These are phyloP conservation scores for Ormia ochracea DNA, from an alignment of 2,888 invertebrate species.

Conservation along the genomic window DNA sequence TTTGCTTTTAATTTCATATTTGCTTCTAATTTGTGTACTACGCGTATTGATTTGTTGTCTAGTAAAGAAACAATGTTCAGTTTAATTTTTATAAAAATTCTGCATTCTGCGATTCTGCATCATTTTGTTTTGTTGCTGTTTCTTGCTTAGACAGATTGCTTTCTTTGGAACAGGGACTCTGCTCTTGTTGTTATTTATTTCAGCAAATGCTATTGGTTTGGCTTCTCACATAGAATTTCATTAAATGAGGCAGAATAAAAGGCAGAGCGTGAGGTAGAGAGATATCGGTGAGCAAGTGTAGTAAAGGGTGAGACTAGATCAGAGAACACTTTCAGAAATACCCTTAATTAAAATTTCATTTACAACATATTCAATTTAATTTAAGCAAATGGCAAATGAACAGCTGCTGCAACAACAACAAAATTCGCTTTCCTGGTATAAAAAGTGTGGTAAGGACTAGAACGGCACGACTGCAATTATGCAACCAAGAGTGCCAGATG, in stretches of 20 bases:
- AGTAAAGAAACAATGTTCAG: background rate
- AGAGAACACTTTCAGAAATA: constrained; percentile 44
- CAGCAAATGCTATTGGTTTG: constrained; percentile 5
- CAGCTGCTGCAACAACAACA: background rate
- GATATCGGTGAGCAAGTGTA: background rate
- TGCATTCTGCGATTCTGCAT: background rate
- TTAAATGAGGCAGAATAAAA: too few species aligned
- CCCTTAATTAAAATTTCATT: constrained; percentile 62
- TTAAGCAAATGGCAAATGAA: constrained; percentile 40
- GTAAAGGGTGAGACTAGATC: background rate
- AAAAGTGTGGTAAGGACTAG: background rate
- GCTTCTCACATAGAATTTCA: background rate
- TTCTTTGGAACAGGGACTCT: too few species aligned
- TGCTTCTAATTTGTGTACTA: background rate
- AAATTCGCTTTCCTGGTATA: background rate
- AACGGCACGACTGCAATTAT: background rate
- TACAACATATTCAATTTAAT: constrained; percentile 60
- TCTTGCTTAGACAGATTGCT: too few species aligned
- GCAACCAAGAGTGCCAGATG: too few species aligned
- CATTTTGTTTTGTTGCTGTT: constrained; percentile 40
- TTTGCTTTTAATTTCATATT: constrained; percentile 6
- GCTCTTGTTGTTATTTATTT: constrained; percentile 41
- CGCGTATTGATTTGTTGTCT: background rate
- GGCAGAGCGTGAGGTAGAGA: background rate
- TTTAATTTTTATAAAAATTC: constrained; percentile 38